These are phyloP conservation scores for Spheniscus mendiculus DNA, from an alignment of 2,113 vertebrate species.

Conservation along the genomic window DNA sequence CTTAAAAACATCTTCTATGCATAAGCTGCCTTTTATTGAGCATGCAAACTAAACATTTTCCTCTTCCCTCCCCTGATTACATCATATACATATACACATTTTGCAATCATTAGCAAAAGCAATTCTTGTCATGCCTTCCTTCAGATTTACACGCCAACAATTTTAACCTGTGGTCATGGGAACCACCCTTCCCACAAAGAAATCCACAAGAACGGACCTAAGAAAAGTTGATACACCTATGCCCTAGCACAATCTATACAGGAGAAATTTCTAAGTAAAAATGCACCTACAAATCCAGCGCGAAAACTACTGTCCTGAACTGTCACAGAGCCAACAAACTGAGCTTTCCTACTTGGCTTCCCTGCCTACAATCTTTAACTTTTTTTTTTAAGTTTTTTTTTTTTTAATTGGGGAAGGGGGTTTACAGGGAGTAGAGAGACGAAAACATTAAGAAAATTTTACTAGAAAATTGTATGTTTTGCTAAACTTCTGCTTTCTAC, in stretches of 20 bases:
- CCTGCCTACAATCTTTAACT: too few relatives aligned
- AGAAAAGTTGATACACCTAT: not conserved
- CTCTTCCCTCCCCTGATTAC: not conserved
- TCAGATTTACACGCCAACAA: not conserved
- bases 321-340: not conserved
- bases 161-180: not conserved
- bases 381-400: too few relatives aligned
- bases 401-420: not conserved
- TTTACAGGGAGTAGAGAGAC: not conserved
- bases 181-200: not conserved
- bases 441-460: not conserved
- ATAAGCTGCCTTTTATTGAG: not conserved
- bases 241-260: not conserved
- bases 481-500: not conserved
- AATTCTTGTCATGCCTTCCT: constrained; percentile 2
- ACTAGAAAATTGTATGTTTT: not conserved
- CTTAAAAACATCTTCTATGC: not conserved
- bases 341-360: not conserved
- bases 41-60: not conserved
- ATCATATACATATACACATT: not conserved
- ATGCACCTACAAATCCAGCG: not conserved
- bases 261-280: not conserved
- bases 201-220: not conserved
- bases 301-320: not conserved
- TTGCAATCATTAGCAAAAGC: constrained; percentile 24